Evolutionary conservation across 2,113 vertebrate genomes (phyloP).

Genomic region (Erythrolamprus reginae): DNA sequence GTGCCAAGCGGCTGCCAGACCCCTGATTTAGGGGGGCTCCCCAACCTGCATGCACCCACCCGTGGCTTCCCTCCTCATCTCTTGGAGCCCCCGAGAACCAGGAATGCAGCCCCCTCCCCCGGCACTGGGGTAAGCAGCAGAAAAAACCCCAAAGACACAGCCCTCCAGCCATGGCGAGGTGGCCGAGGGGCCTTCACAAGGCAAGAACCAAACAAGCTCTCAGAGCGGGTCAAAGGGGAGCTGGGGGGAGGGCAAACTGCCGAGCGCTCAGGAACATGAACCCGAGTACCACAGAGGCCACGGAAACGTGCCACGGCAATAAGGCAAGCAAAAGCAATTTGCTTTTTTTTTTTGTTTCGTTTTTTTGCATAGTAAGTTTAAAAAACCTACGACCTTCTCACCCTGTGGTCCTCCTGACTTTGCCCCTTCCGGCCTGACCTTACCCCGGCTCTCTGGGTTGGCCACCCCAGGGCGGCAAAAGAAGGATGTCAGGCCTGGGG

Average conservation of each 20-base stretch:
- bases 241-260: too few species aligned
- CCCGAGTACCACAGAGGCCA: too few species aligned
- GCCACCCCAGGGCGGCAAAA: neutral
- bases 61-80: neutral
- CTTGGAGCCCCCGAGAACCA: neutral
- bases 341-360: slow-evolving; percentile 30
- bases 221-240: neutral
- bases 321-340: slow-evolving; percentile 67
- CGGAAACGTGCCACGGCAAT: slow-evolving; percentile 59
- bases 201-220: neutral
- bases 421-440: too few species aligned
- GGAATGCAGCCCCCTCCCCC: neutral
- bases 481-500: neutral
- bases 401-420: slow-evolving; percentile 32
- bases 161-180: neutral
- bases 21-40: neutral
- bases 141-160: neutral
- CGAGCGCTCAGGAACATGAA: too few species aligned
- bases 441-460: slow-evolving; percentile 40
- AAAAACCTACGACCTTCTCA: slow-evolving; percentile 55
- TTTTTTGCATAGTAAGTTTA: slow-evolving; percentile 77
- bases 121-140: neutral
- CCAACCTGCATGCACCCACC: neutral
- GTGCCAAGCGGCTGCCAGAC: neutral
- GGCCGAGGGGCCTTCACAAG: neutral